phyloP scores from a whole-genome alignment of 2,888 invertebrate species.

The Drosophila leonis region DNA sequence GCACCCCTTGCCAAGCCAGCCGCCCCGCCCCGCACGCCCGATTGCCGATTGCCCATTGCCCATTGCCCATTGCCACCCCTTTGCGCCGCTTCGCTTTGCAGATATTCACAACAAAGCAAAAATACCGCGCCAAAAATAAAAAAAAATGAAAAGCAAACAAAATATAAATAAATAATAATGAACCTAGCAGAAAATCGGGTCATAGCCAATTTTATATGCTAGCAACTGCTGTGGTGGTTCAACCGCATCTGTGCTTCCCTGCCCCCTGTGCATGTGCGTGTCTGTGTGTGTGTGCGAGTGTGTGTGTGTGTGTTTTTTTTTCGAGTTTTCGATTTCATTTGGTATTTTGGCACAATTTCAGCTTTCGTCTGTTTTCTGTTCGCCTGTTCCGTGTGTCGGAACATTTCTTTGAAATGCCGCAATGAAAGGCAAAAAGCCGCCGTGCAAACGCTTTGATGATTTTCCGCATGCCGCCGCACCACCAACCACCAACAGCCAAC shows the following conservation, averaged over 20 bases:
- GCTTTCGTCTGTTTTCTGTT: conserved; percentile 66
- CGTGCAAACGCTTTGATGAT: conserved; percentile 76
- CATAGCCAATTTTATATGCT: conserved; percentile 78
- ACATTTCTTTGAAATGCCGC: conserved; percentile 82
- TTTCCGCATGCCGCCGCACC: conserved; percentile 72
- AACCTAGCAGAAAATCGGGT: conserved; percentile 72
- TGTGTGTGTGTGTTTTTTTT: conserved; percentile 40
- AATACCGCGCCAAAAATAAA: conserved; percentile 32
- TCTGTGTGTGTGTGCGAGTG: conserved; percentile 30
- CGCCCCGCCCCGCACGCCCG: not conserved
- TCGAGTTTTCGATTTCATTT: conserved; percentile 73
- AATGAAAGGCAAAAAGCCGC: conserved; percentile 77
- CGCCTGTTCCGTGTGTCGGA: conserved; percentile 80
- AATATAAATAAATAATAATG: conserved; percentile 44
- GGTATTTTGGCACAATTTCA: conserved; percentile 71
- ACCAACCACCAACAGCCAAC: conserved; percentile 23
- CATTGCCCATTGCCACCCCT: conserved; percentile 11
- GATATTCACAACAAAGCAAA: conserved; percentile 34
- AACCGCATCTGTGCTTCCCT: conserved; percentile 27
- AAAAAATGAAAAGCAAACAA: not conserved
- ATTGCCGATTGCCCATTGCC: conserved; percentile 2
- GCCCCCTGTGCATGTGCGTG: conserved; percentile 20
- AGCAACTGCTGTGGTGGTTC: conserved; percentile 57
- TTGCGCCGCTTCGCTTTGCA: conserved; percentile 10
- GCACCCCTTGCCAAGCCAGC: conserved; percentile 8